Conservation (phyloP, 1,140 invertebrate species). For the Temnothorax longispinosus region DNA sequence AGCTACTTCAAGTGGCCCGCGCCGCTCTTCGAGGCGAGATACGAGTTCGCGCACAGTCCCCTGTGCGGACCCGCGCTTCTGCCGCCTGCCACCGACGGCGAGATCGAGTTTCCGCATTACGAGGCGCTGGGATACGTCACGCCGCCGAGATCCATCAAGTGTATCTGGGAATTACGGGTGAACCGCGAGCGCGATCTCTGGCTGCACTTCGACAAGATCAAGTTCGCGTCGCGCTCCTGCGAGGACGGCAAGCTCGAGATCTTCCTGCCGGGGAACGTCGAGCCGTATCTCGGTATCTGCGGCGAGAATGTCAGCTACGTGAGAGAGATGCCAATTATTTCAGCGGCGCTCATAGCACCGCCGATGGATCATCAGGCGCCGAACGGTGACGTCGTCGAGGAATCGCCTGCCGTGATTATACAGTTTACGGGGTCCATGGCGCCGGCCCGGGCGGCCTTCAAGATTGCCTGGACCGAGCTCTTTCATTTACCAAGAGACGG, state of each 20-base stretch:
- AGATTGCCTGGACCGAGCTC: slow-evolving; percentile 96
- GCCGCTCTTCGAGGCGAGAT: slow-evolving; percentile 93
- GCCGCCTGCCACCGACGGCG: slow-evolving; percentile 91
- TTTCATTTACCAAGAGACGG: slow-evolving; percentile 93
- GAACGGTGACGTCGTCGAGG: slow-evolving; percentile 61
- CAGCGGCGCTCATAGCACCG: slow-evolving; percentile 90
- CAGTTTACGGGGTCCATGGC: slow-evolving; percentile 91
- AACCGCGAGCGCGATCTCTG: slow-evolving; percentile 93
- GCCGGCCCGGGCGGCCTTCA: slow-evolving; percentile 92
- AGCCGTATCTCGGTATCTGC: slow-evolving; percentile 92
- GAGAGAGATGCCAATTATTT: slow-evolving; percentile 91
- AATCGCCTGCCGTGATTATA: slow-evolving; percentile 88
- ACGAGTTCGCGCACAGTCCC: slow-evolving; percentile 95
- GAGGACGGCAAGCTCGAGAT: slow-evolving; percentile 94
- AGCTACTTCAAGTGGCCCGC: slow-evolving; percentile 94
- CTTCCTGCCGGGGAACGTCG: slow-evolving; percentile 89
- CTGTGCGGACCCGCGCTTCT: slow-evolving; percentile 93
- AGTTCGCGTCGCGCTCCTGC: slow-evolving; percentile 92
- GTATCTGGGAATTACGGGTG: slow-evolving; percentile 95
- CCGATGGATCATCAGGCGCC: slow-evolving; percentile 78
- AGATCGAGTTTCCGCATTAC: slow-evolving; percentile 94
- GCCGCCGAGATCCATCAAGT: slow-evolving; percentile 91
- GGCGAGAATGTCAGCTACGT: slow-evolving; percentile 93
- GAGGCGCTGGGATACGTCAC: slow-evolving; percentile 92
- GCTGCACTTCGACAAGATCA: slow-evolving; percentile 94